phyloP scores from a whole-genome alignment of 1,140 invertebrate species.

The Eciton burchellii region DNA sequence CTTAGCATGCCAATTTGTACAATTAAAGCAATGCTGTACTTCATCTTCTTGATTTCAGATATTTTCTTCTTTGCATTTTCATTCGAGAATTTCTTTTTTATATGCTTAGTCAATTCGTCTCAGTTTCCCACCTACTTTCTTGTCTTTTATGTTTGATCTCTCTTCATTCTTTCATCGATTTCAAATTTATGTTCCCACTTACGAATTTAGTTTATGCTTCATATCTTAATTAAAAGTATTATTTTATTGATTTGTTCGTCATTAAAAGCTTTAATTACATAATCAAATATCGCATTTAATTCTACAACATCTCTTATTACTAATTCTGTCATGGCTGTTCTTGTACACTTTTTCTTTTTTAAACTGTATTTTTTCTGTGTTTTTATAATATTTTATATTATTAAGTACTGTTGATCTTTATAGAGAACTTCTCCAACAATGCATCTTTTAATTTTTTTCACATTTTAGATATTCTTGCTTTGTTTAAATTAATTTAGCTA shows the following conservation, averaged over 20 bases:
- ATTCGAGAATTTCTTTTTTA: background rate
- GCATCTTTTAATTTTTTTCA: constrained; percentile 66
- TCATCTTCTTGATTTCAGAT: background rate
- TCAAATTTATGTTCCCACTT: constrained; percentile 17
- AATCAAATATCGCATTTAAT: background rate
- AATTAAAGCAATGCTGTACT: background rate
- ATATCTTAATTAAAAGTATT: constrained; percentile 22
- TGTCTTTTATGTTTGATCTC: background rate
- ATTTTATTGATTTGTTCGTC: background rate
- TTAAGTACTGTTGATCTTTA: constrained; percentile 62
- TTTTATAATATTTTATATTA: constrained; percentile 66
- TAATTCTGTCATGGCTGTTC: constrained; percentile 75
- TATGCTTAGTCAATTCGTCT: background rate
- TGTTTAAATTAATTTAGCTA: constrained; percentile 71
- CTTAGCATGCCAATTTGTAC: background rate
- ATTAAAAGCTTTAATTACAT: background rate
- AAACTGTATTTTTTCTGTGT: constrained; percentile 66
- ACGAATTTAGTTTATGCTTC: background rate
- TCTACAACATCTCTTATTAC: constrained; percentile 25
- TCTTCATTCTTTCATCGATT: background rate
- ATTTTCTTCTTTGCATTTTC: background rate
- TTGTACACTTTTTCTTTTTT: constrained; percentile 65
- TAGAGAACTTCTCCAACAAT: constrained; percentile 64
- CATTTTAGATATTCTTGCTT: constrained; percentile 60
- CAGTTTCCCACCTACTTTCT: background rate